phyloP scores from a whole-genome alignment of 2,797 vertebrate genomes.

The Toxotes lorentzi region DNA sequence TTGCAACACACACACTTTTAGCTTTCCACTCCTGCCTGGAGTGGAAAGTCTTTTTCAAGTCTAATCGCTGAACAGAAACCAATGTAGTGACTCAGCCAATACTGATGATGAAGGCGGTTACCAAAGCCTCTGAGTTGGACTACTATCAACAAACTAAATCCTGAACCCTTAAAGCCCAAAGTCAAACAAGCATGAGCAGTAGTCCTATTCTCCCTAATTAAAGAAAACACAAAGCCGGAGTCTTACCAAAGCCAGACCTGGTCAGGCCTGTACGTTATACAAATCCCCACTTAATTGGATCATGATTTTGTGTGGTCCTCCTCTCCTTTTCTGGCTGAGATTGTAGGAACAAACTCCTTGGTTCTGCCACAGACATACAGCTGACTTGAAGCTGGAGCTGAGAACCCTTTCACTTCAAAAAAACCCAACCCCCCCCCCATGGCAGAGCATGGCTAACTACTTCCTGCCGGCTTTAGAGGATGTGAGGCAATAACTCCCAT shows the following conservation, averaged over 20 bases:
- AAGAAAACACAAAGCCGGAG: slow-evolving; percentile 68
- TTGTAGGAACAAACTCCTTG: slow-evolving; percentile 26
- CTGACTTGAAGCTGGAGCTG: slow-evolving; percentile 26
- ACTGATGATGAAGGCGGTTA: slow-evolving; percentile 48
- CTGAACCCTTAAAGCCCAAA: slow-evolving; percentile 61
- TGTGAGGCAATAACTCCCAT: slow-evolving; percentile 44
- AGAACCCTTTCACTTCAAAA: slow-evolving; percentile 32
- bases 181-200: slow-evolving; percentile 68
- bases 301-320: slow-evolving; percentile 52
- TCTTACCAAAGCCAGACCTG: slow-evolving; percentile 72
- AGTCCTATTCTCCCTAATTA: slow-evolving; percentile 62
- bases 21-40: slow-evolving; percentile 17
- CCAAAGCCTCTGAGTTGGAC: slow-evolving; percentile 56
- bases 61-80: slow-evolving; percentile 59
- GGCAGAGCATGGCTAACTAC: slow-evolving; percentile 49
- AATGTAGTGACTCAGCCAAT: slow-evolving; percentile 43
- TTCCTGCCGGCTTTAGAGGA: slow-evolving; percentile 59
- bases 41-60: slow-evolving; percentile 24
- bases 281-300: slow-evolving; percentile 59
- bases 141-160: slow-evolving; percentile 72
- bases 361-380: slow-evolving; percentile 38
- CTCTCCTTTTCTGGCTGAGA: slow-evolving; percentile 37
- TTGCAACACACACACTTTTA: slow-evolving; percentile 22
- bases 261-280: slow-evolving; percentile 57
- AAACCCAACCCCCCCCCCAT: slow-evolving; percentile 43